These are phyloP conservation scores for Caradrina kadenii DNA, from an alignment of 2,888 invertebrate genomes.

Conservation along the genomic window DNA sequence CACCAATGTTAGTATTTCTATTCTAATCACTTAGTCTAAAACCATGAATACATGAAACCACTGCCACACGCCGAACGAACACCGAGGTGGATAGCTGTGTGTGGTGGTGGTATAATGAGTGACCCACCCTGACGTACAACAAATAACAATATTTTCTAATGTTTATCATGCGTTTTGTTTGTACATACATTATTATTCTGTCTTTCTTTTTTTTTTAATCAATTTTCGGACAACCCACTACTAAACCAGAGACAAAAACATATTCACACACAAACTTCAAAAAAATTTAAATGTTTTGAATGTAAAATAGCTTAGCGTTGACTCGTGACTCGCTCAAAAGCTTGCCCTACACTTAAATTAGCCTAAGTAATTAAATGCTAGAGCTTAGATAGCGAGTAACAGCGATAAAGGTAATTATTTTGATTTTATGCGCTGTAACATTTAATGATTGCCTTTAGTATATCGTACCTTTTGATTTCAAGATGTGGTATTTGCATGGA, in stretches of 20 bases:
- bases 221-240: background rate
- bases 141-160: too few species aligned
- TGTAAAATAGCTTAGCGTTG: slow-evolving; percentile 41
- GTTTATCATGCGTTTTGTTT: too few species aligned
- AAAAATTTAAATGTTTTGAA: slow-evolving; percentile 24
- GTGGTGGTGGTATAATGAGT: too few species aligned
- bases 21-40: too few species aligned
- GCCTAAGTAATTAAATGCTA: slow-evolving; percentile 64
- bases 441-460: slow-evolving; percentile 49
- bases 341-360: slow-evolving; percentile 62
- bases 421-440: slow-evolving; percentile 55
- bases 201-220: too few species aligned
- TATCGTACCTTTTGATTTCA: slow-evolving; percentile 46
- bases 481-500: slow-evolving; percentile 24
- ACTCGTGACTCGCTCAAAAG: slow-evolving; percentile 64
- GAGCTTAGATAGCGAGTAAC: slow-evolving; percentile 48
- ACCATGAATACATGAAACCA: too few species aligned
- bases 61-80: too few species aligned
- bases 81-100: too few species aligned
- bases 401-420: slow-evolving; percentile 65
- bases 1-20: too few species aligned
- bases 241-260: slow-evolving; percentile 18
- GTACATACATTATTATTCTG: too few species aligned
- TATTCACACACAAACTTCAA: slow-evolving; percentile 15
- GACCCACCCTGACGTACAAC: background rate